A percentile compares a stretch with the other conserved stretches of the same genome.
phyloP scores from a whole-genome alignment of 2,797 vertebrate species.

The Allobates femoralis region DNA sequence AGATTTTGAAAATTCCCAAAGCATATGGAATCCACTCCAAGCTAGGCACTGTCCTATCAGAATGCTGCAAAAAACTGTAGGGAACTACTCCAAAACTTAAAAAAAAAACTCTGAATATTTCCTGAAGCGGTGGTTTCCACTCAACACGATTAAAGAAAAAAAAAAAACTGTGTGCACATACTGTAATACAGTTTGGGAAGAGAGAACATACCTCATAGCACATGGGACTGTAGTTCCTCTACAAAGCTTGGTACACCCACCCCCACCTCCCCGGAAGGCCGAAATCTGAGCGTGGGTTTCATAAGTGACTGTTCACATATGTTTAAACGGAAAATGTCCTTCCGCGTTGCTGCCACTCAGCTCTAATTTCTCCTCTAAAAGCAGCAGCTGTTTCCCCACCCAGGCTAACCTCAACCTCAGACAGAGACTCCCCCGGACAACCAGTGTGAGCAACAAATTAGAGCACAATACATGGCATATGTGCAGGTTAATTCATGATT shows the following conservation, averaged over 20 bases:
- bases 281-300: slow-evolving; percentile 56
- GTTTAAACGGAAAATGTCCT: slow-evolving; percentile 52
- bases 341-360: slow-evolving; percentile 48
- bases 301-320: slow-evolving; percentile 52
- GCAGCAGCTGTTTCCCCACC: slow-evolving; percentile 64
- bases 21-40: too few species aligned
- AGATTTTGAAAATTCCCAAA: too few species aligned
- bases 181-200: neutral
- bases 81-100: too few species aligned
- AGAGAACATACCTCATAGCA: slow-evolving; percentile 5
- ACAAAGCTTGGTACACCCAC: slow-evolving; percentile 18
- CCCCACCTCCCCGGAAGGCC: neutral
- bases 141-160: too few species aligned
- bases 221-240: slow-evolving; percentile 1
- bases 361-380: slow-evolving; percentile 66
- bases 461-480: neutral
- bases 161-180: neutral
- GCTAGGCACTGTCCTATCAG: too few species aligned
- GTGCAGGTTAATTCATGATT: neutral
- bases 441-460: neutral
- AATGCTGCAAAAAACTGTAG: too few species aligned
- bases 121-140: too few species aligned
- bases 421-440: slow-evolving; percentile 15
- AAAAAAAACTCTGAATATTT: too few species aligned
- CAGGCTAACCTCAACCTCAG: slow-evolving; percentile 53